phyloP scores from a whole-genome alignment of 2,113 vertebrate species.

The Thalassarche chlororhynchos region DNA sequence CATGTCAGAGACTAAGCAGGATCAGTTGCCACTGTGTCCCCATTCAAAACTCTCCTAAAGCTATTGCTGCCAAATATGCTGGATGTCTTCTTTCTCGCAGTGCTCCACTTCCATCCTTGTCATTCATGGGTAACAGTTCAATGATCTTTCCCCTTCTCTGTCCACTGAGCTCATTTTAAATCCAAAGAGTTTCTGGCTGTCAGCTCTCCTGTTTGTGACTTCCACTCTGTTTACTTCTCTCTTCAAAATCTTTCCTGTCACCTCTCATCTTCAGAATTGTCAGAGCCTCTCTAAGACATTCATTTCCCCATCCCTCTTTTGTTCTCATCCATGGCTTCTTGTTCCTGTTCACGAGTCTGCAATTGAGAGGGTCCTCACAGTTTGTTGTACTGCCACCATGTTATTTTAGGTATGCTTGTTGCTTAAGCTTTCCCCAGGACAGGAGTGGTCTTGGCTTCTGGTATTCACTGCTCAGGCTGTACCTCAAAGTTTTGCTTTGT shows the following conservation, averaged over 20 bases:
- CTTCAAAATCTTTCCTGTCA: constrained; percentile 56
- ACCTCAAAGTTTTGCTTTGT: neutral
- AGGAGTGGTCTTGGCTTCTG: neutral
- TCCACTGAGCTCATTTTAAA: constrained; percentile 73
- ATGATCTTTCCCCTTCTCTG: constrained; percentile 72
- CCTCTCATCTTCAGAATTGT: constrained; percentile 55
- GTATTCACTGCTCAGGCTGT: neutral
- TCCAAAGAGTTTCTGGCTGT: constrained; percentile 70
- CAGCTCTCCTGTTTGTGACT: constrained; percentile 65
- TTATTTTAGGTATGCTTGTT: neutral
- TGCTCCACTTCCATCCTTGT: constrained; percentile 54
- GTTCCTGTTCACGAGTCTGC: neutral
- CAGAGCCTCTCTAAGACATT: neutral
- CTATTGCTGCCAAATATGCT: constrained; percentile 40
- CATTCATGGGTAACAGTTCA: constrained; percentile 74
- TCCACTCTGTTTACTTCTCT: constrained; percentile 46
- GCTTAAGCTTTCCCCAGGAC: neutral
- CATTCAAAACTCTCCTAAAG: neutral
- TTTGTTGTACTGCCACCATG: neutral
- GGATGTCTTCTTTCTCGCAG: constrained; percentile 9
- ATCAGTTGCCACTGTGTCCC: neutral
- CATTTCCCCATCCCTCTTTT: neutral
- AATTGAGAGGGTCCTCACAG: neutral
- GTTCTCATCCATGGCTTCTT: neutral
- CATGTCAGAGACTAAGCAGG: constrained; percentile 16